These are phyloP conservation scores for Orchesella cincta DNA, from an alignment of 1,140 invertebrate genomes.

Conservation along the genomic window DNA sequence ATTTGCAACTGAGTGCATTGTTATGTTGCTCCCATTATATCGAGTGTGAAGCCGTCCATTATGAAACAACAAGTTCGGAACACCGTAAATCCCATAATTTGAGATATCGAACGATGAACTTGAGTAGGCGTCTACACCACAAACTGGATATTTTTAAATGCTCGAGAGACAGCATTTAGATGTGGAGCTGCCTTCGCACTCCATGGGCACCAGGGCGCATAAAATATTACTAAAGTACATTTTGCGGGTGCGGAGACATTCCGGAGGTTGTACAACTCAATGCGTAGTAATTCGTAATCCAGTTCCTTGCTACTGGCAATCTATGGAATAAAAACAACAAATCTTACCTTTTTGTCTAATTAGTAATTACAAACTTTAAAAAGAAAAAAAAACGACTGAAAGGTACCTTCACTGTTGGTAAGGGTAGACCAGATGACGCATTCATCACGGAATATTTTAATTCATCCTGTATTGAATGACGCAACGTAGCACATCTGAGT, in stretches of 20 bases:
- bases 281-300: too few species aligned
- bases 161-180: constrained; percentile 82
- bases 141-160: constrained; percentile 82
- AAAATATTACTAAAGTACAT: constrained; percentile 85
- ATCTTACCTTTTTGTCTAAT: too few species aligned
- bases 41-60: constrained; percentile 78
- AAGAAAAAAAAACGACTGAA: too few species aligned
- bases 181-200: constrained; percentile 83
- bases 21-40: background rate
- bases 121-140: constrained; percentile 86
- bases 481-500: too few species aligned
- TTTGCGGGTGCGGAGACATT: constrained; percentile 59
- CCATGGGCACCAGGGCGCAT: constrained; percentile 84
- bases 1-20: background rate
- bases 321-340: too few species aligned
- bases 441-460: too few species aligned
- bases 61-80: constrained; percentile 88
- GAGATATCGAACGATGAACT: constrained; percentile 72
- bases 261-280: too few species aligned
- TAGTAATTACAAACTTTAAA: too few species aligned
- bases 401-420: too few species aligned
- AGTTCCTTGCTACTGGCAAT: too few species aligned
- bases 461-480: too few species aligned
- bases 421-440: too few species aligned
- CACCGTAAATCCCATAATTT: constrained; percentile 90